Evolutionary conservation across 2,113 vertebrate genomes (phyloP), one percentile per base, ranked within the genome.

Genomic region (Desmodus rotundus): DNA sequence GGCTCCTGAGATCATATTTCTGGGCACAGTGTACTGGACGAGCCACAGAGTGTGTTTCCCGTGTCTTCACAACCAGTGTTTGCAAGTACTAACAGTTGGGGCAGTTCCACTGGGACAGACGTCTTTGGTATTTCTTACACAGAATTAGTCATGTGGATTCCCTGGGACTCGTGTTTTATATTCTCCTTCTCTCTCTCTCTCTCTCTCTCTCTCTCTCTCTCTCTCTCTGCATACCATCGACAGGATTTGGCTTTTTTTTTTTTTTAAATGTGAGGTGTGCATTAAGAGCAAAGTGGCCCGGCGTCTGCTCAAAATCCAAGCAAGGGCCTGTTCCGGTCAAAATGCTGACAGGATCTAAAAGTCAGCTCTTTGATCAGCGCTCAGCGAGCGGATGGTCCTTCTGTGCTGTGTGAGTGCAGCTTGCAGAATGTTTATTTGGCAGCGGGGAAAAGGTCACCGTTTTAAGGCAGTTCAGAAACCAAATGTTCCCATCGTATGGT

Each of bases 401-500:
- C 88, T 47, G 78, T 96, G 96, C 86, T 28, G 65, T 85, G 76
- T 73, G 68, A 72, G 94, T 96, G 97, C 96, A 98, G 97, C 97
- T 97, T 96, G 97, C 83, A 63, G 96, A 89, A 20, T 95, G 94
- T 97, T 96, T 96, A 93, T 84, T 97, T 98, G 97, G 97, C 97
- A 97, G 16, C 84, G 78, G 97, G 56, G 74, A 96, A 97, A 98
- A 97, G 97, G 97, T 97, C 97, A 97, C 95, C 61, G 7, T 96
- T 97, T 97, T 96, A 96, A 96, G 96, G 97, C 96, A 95, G 97
- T 97, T 98, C 96, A 97, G 97, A 96, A 94, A 97, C 97, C 97
- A 97, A 97, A 97, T 98, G 97, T 97, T 97, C 97, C 96, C 20
- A 1, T 97, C 95, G 96, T 96, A 97, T 97, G 97, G 96, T 96